These are phyloP conservation scores for Petroica traversi DNA, from an alignment of 2,113 vertebrate genomes.

Conservation along the genomic window DNA sequence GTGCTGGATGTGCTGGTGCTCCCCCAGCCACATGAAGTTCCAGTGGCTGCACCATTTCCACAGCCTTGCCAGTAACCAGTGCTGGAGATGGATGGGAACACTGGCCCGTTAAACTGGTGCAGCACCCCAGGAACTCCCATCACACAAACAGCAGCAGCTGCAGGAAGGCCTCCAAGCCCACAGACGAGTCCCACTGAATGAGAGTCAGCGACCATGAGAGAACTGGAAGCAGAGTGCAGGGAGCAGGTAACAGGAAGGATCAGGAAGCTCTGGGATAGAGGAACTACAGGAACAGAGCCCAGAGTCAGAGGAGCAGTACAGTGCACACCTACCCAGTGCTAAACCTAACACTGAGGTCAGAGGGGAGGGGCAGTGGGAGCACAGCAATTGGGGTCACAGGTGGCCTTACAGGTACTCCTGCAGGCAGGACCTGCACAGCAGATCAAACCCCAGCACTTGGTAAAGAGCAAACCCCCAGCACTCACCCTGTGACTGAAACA, in stretches of 20 bases:
- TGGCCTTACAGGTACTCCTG: too few relatives aligned
- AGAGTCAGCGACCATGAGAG: fast-evolving
- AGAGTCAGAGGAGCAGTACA: not conserved
- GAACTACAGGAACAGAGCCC: not conserved
- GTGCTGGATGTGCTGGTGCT: not conserved
- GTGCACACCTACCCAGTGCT: not conserved
- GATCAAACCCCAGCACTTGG: not conserved
- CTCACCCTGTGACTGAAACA: not conserved
- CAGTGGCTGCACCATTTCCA: not conserved
- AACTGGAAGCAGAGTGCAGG: not conserved
- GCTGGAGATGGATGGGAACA: not conserved
- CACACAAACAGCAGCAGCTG: not conserved
- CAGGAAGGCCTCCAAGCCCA: not conserved
- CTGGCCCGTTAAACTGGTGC: not conserved
- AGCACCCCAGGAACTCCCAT: not conserved
- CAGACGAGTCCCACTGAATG: not conserved
- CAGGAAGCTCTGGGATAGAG: not conserved
- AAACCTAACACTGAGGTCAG: not conserved
- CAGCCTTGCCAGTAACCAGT: not conserved
- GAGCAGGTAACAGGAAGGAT: not conserved
- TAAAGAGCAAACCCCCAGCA: not conserved
- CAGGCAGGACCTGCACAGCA: not conserved
- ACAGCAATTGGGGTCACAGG: not conserved
- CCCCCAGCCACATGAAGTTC: fast-evolving
- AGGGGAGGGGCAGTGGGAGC: not conserved